phyloP scores from a whole-genome alignment of 2,113 vertebrate genomes.

The Leiothrix lutea region DNA sequence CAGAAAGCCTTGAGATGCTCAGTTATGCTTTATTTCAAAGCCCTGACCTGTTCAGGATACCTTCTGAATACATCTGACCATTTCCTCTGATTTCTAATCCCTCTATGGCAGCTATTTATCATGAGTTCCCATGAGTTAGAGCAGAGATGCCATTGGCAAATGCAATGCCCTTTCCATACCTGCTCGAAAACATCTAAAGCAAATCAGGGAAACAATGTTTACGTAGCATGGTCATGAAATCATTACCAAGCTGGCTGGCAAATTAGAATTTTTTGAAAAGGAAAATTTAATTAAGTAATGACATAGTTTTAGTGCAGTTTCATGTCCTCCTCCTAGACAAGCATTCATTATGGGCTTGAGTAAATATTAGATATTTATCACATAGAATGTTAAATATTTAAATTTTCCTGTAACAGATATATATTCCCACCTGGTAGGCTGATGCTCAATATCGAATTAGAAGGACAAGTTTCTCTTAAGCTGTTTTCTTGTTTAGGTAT shows the following conservation, averaged over 20 bases:
- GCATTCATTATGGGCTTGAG: slow-evolving; percentile 27
- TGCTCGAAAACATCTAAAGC: slow-evolving; percentile 36
- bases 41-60: not conserved
- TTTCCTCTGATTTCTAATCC: not conserved
- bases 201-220: slow-evolving; percentile 53
- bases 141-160: not conserved
- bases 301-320: slow-evolving; percentile 14
- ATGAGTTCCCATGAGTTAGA: not conserved
- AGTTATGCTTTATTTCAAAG: not conserved
- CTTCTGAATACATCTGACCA: not conserved
- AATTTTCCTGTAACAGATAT: not conserved
- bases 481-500: not conserved
- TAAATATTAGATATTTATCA: slow-evolving; percentile 56
- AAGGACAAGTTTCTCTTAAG: not conserved
- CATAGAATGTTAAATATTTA: slow-evolving; percentile 24
- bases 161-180: not conserved
- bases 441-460: not conserved
- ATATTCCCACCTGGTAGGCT: not conserved
- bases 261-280: slow-evolving; percentile 37
- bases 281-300: slow-evolving; percentile 61
- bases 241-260: slow-evolving; percentile 51
- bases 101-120: not conserved
- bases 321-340: slow-evolving; percentile 8
- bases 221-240: slow-evolving; percentile 53
- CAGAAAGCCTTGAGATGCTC: not conserved